Evolutionary conservation across 53 echinoderm and acorn worm genomes (phyloP), one percentile per base, ranked within the genome.

Genomic region (Patiria pectinifera): DNA sequence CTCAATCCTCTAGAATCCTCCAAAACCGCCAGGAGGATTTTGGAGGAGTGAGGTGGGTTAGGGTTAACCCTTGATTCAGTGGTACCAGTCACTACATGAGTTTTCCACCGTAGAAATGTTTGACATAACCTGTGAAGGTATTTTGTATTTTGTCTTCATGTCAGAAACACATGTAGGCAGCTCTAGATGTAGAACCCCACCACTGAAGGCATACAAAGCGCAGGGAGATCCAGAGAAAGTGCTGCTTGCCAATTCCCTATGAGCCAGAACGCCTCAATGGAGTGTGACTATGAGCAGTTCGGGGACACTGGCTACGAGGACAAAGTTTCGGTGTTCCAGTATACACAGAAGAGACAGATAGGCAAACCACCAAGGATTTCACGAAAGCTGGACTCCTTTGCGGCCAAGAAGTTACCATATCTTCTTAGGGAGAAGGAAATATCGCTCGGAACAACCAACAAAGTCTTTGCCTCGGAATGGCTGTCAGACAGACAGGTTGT

Each of bases 381-480:
- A 11, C 87, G 83, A 12, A 85, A 53, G 45, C 25, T 93, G 76
- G 93, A 82, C 21, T 93, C 93, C 45, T 82, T 84, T 76, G 82
- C 83, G 6, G 93, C 96, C 19, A 78, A 91, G 59, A 96, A 82
- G 82, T 76, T 99, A 45, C 99, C 99, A 18, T 92, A 92, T 76
- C 74, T 99, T 21, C 85, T 96, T 2, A 72, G 72, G 69, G 97
- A 99, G 88, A 81, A 90, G 13, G 97, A 96, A 89, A 80, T 96
- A 25, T 10, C 71, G 46, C 91, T 97, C 6, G 99, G 96, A 16
- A 77, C 83, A 16, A 80, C 95, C 12, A 99, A 99, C 87, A 99
- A 99, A 88, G 97, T 99, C 2, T 99, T 99, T 96, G 99, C 99
- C 49, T 95, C 99, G 24, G 91, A 96, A 47, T 99, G 99, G 99